A percentile compares a stretch with the other conserved stretches of the same genome.
Evolutionary conservation across 2,888 invertebrate genomes (phyloP).

Genomic region (Parasteatoda lunata): DNA sequence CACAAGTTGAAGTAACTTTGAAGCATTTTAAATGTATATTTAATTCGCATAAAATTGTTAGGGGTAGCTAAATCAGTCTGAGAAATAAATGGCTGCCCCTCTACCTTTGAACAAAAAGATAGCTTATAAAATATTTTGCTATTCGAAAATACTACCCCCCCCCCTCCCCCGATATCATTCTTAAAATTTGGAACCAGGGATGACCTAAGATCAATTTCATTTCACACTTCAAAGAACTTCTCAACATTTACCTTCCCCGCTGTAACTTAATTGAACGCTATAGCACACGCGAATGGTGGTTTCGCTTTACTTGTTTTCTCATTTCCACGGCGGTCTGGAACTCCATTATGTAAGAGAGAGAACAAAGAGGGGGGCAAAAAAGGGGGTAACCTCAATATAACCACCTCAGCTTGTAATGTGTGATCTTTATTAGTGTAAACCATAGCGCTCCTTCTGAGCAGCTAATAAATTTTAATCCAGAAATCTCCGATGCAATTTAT

Average conservation of each 20-base stretch:
- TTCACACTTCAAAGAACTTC: not conserved
- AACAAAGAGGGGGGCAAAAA: not conserved
- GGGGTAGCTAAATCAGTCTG: too few species aligned
- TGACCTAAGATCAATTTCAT: not conserved
- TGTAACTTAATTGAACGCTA: not conserved
- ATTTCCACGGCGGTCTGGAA: slow-evolving; percentile 63
- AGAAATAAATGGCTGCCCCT: too few species aligned
- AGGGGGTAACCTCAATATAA: slow-evolving; percentile 41
- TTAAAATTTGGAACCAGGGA: not conserved
- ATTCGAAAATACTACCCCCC: not conserved
- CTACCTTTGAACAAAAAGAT: too few species aligned
- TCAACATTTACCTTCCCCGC: not conserved
- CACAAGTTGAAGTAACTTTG: too few species aligned
- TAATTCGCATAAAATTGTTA: too few species aligned
- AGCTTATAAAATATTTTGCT: not conserved
- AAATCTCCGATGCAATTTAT: slow-evolving; percentile 61
- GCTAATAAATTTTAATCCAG: slow-evolving; percentile 60
- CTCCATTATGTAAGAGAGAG: slow-evolving; percentile 62
- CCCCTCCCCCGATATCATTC: not conserved
- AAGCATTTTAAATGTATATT: too few species aligned
- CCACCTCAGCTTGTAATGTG: not conserved
- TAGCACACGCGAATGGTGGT: not conserved
- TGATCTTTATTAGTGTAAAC: slow-evolving; percentile 37
- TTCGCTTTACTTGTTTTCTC: slow-evolving; percentile 60
- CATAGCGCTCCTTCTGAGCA: slow-evolving; percentile 12